A percentile compares a stretch with the other conserved stretches of the same genome.
Evolutionary conservation across 2,797 vertebrate genomes (phyloP).

Genomic region (Ptychobarbus kaznakovi): DNA sequence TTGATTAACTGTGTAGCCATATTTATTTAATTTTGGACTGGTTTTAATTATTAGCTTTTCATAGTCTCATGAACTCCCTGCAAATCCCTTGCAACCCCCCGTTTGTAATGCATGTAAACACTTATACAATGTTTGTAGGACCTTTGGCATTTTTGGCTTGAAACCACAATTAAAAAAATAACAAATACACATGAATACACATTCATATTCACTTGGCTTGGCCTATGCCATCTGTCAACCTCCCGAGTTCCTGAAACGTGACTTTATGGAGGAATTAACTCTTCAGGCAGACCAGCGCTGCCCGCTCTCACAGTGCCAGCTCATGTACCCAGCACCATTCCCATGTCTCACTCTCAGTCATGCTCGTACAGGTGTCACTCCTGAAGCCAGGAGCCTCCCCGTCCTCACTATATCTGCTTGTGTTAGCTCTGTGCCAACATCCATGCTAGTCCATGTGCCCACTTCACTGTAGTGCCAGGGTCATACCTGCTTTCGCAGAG

Average conservation of each 20-base stretch:
- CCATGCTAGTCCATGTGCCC: slow-evolving; percentile 7
- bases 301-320: slow-evolving; percentile 11
- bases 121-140: background rate
- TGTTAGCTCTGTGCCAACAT: slow-evolving; percentile 24
- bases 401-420: background rate
- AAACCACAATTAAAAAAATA: background rate
- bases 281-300: slow-evolving; percentile 21
- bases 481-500: slow-evolving; percentile 4
- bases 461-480: background rate
- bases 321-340: slow-evolving; percentile 14
- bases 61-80: background rate
- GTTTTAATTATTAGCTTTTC: background rate
- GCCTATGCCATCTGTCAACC: slow-evolving; percentile 49
- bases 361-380: background rate
- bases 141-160: background rate
- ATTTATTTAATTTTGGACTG: background rate
- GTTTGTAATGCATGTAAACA: background rate
- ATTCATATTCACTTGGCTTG: slow-evolving; percentile 6
- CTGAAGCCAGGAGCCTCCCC: background rate
- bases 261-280: slow-evolving; percentile 53
- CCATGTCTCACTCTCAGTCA: slow-evolving; percentile 21
- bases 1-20: background rate
- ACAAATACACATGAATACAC: slow-evolving; percentile 1
- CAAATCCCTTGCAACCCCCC: background rate
- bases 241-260: slow-evolving; percentile 49